Evolutionary conservation across 2,113 vertebrate species (phyloP).

Genomic region (Platysternon megacephalum): DNA sequence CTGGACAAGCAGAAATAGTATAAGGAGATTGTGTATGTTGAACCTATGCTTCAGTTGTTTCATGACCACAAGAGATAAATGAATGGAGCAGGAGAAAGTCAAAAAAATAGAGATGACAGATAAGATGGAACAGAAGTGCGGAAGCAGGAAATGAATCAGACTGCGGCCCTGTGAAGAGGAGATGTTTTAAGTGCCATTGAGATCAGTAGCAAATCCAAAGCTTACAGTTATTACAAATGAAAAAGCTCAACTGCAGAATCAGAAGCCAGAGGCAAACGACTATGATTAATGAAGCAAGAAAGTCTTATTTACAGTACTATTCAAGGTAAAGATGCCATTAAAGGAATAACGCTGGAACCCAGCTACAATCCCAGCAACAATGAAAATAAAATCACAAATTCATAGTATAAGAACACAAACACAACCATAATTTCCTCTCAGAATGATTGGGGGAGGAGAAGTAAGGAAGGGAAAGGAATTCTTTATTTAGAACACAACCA

Average conservation of each 20-base stretch:
- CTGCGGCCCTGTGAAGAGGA: not conserved
- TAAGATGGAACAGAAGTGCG: not conserved
- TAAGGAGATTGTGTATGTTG: not conserved
- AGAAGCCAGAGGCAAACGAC: not conserved
- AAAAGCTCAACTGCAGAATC: constrained; percentile 10
- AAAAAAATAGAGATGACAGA: not conserved
- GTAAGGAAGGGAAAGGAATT: not conserved
- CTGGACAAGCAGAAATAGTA: not conserved
- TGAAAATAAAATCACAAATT: not conserved
- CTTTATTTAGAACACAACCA: not conserved
- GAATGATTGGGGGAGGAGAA: not conserved
- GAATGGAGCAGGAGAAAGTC: not conserved
- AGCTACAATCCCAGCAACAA: not conserved
- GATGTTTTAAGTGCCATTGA: not conserved
- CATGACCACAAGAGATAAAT: not conserved
- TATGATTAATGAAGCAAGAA: not conserved
- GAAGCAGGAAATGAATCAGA: not conserved
- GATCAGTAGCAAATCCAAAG: constrained; percentile 25
- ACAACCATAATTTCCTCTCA: not conserved
- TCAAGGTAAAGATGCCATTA: constrained; percentile 24
- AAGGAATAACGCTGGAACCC: not conserved
- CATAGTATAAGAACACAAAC: not conserved
- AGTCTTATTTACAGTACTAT: not conserved
- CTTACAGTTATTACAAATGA: constrained; percentile 40
- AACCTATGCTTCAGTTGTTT: not conserved